phyloP scores from a whole-genome alignment of 2,888 invertebrate species.

The Latrodectus hesperus region DNA sequence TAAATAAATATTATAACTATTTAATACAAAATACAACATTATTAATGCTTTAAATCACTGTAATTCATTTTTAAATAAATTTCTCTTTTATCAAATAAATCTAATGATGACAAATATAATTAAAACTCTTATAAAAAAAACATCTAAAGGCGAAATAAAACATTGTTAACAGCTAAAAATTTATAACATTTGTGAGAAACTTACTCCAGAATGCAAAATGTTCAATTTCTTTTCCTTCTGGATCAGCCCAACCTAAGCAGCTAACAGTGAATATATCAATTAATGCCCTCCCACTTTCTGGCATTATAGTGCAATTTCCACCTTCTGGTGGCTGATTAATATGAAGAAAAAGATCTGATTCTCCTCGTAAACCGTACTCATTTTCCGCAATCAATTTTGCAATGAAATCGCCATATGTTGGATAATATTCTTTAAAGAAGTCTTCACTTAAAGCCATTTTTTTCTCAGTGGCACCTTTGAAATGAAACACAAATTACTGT shows the following conservation, averaged over 20 bases:
- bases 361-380: constrained; percentile 70
- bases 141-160: too few species aligned
- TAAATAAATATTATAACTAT: too few species aligned
- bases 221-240: constrained; percentile 71
- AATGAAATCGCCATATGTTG: constrained; percentile 71
- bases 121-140: too few species aligned
- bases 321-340: constrained; percentile 72
- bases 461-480: constrained; percentile 69
- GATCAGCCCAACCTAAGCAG: constrained; percentile 71
- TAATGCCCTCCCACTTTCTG: constrained; percentile 70
- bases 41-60: too few species aligned
- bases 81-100: too few species aligned
- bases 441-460: constrained; percentile 72
- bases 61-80: too few species aligned
- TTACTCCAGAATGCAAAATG: constrained; percentile 72
- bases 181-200: not conserved
- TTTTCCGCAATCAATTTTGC: constrained; percentile 71
- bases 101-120: too few species aligned
- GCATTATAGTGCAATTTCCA: constrained; percentile 70
- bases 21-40: too few species aligned
- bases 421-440: constrained; percentile 72
- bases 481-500: too few species aligned
- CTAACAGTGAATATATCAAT: constrained; percentile 70
- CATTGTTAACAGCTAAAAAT: too few species aligned
- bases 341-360: constrained; percentile 71